phyloP scores from a whole-genome alignment of 1,140 invertebrate species.

The Leptinotarsa undecemlineata region DNA sequence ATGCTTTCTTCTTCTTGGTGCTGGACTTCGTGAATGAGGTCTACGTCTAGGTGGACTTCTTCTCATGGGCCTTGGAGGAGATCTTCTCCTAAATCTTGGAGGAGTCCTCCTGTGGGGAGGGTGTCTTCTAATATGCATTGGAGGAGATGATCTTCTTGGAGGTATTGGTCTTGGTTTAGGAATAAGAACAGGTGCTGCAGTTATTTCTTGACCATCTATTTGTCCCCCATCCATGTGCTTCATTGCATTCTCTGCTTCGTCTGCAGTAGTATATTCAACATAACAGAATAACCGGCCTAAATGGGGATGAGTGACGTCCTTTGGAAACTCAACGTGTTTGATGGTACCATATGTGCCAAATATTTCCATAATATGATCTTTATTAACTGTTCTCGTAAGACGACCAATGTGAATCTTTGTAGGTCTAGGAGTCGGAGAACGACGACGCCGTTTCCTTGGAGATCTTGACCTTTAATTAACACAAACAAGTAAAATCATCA shows the following conservation, averaged over 20 bases:
- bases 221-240: slow-evolving; percentile 98
- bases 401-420: slow-evolving; percentile 92
- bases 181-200: slow-evolving; percentile 85
- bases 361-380: slow-evolving; percentile 93
- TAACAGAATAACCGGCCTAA: slow-evolving; percentile 90
- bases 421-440: slow-evolving; percentile 83
- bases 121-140: slow-evolving; percentile 56
- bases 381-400: slow-evolving; percentile 88
- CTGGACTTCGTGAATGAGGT: slow-evolving; percentile 64
- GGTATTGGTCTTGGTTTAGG: slow-evolving; percentile 71
- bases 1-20: slow-evolving; percentile 72
- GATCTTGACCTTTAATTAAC: slow-evolving; percentile 54
- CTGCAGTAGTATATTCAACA: slow-evolving; percentile 90
- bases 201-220: slow-evolving; percentile 92
- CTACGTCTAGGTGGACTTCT: slow-evolving; percentile 63
- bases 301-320: slow-evolving; percentile 83
- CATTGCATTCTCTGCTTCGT: slow-evolving; percentile 97
- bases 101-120: slow-evolving; percentile 52
- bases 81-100: slow-evolving; percentile 64
- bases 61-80: slow-evolving; percentile 60
- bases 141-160: slow-evolving; percentile 66
- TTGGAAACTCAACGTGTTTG: slow-evolving; percentile 87
- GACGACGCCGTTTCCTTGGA: slow-evolving; percentile 68
- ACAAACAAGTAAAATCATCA: background rate
- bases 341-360: slow-evolving; percentile 91